Base-by-base conservation (phyloP, 23 tunicate genomes). In the Aplidium turbinatum region DNA sequence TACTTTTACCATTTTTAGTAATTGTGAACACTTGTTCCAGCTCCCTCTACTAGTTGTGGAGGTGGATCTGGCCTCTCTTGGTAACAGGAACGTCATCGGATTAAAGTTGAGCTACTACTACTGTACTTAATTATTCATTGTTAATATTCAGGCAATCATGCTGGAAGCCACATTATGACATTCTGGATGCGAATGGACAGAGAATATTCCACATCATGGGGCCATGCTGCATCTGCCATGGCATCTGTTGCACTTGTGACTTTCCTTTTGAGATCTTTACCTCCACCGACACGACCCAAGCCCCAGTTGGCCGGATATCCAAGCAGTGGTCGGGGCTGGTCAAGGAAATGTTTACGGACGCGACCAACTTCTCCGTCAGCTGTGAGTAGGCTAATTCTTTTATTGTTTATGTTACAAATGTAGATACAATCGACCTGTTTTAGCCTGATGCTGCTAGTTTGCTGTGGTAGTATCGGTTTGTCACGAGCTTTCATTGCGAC, bases 291-390 rank as follows among this genome's bases (percentile, higher is more conserved):
- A 13, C 78, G 38, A 63, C 75, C 31, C 77, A 58, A 24, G 67
- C 35, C 3, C 79, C 79, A 3, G 64, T 91, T 45, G 97, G 86
- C 1, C 53, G 75, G 33, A 78, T 91, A 61, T 21, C 97, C 29
- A 83, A 87, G 63, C 97, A 91, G 53, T 84, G 78, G 78, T 76
- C 86, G 4, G 97, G 97, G 0, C 64, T 91, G 50, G 72, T 70
- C 33, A 84, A 91, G 74, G 97, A 91, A 63, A 67, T 84, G 82
- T 84, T 91, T 54, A 91, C 97, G 9, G 87, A 91, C 57, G 97
- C 97, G 30, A 91, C 90, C 35, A 91, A 91, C 73, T 91, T 91
- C 72, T 68, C 78, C 2, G 91, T 69, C 31, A 57, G 83, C 13
- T 85, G 91, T 85, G 48, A 76, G 91, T 57, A n/a, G 1, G 39